A percentile compares a stretch with the other conserved stretches of the same genome.
phyloP scores from a whole-genome alignment of 2,113 vertebrate genomes.

The Neotoma lepida region DNA sequence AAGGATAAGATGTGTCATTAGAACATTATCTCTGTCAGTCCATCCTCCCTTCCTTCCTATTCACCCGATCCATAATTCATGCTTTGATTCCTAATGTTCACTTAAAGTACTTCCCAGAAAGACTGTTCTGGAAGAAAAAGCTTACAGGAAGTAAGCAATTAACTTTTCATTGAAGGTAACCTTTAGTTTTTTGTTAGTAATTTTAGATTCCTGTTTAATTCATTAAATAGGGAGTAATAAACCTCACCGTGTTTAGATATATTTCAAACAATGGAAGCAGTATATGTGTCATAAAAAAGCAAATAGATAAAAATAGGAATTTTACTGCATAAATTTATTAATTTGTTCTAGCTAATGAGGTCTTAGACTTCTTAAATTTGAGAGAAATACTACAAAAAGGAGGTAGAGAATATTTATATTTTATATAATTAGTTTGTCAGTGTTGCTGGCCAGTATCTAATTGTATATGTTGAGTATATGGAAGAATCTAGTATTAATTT shows the following conservation, averaged over 20 bases:
- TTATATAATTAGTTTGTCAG: slow-evolving; percentile 18
- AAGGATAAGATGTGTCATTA: not conserved
- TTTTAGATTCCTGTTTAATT: slow-evolving; percentile 44
- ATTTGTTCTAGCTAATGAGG: not conserved
- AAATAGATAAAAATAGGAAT: not conserved
- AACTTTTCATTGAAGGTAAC: slow-evolving; percentile 26
- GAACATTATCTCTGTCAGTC: not conserved
- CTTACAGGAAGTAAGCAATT: slow-evolving; percentile 8
- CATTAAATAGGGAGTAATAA: not conserved
- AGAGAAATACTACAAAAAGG: not conserved
- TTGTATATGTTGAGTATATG: not conserved
- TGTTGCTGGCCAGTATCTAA: not conserved
- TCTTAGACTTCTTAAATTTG: slow-evolving; percentile 22
- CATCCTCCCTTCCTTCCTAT: not conserved
- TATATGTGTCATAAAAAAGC: not conserved
- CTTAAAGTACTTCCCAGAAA: slow-evolving; percentile 42
- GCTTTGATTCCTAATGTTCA: slow-evolving; percentile 8
- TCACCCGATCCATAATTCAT: not conserved
- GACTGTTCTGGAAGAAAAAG: slow-evolving; percentile 19
- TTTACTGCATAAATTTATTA: slow-evolving; percentile 24
- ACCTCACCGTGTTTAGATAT: slow-evolving; percentile 21
- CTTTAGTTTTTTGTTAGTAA: slow-evolving; percentile 40
- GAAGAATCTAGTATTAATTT: slow-evolving; percentile 25
- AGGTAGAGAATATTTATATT: slow-evolving; percentile 8
- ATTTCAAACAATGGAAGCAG: slow-evolving; percentile 30